Percentiles rank a stretch among this genome's conserved stretches.
phyloP scores from a whole-genome alignment of 2,113 vertebrate genomes.

The Alligator sinensis region DNA sequence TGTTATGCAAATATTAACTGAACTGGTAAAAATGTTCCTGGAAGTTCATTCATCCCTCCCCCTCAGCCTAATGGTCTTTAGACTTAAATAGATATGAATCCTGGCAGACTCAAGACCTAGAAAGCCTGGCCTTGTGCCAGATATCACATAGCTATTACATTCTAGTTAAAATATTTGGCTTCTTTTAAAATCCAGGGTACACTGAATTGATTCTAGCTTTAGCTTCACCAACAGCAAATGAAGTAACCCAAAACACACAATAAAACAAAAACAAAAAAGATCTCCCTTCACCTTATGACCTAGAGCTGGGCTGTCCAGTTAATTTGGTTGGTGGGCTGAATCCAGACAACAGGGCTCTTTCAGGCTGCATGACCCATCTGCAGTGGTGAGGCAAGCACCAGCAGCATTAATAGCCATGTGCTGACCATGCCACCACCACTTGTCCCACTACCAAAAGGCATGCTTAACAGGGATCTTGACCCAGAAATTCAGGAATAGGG shows the following conservation, averaged over 20 bases:
- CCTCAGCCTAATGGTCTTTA: slow-evolving; percentile 9
- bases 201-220: slow-evolving; percentile 44
- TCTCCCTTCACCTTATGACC: slow-evolving; percentile 7
- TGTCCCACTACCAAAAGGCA: no score
- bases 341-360: no score
- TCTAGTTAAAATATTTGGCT: slow-evolving; percentile 19
- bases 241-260: slow-evolving; percentile 39
- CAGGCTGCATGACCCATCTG: no score
- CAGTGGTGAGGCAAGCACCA: no score
- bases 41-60: neutral
- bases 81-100: slow-evolving; percentile 25
- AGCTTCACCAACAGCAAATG: slow-evolving; percentile 52
- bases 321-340: no score
- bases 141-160: slow-evolving; percentile 44
- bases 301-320: no score
- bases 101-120: neutral
- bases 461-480: no score
- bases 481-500: no score
- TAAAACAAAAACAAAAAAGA: neutral
- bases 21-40: neutral
- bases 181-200: slow-evolving; percentile 22
- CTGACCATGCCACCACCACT: no score
- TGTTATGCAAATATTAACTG: no score
- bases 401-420: no score
- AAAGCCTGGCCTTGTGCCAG: neutral